phyloP scores from a whole-genome alignment of 2,113 vertebrate genomes.

The Daboia siamensis region DNA sequence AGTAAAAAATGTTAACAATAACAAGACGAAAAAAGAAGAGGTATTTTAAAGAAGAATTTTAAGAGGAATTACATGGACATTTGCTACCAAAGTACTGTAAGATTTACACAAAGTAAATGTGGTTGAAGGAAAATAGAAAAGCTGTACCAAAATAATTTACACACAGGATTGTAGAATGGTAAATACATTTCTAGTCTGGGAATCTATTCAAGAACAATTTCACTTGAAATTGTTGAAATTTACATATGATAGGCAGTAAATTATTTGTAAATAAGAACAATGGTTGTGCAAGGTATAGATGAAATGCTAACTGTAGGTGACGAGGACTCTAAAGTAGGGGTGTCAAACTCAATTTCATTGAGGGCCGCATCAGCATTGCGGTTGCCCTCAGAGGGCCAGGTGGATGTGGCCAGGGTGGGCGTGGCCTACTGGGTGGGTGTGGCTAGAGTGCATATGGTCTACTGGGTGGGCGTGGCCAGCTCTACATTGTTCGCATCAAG shows the following conservation, averaged over 20 bases:
- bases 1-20: not conserved
- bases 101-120: not conserved
- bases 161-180: not conserved
- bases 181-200: not conserved
- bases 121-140: not conserved
- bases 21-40: not conserved
- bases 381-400: too few relatives aligned
- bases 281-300: not conserved
- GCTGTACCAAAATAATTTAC: not conserved
- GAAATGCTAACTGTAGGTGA: not conserved
- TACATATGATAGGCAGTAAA: not conserved
- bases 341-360: too few relatives aligned
- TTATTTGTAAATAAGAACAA: not conserved
- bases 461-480: too few relatives aligned
- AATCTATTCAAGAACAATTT: not conserved
- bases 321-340: not conserved
- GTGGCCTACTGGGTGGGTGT: too few relatives aligned
- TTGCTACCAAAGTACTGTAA: not conserved
- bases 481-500: too few relatives aligned
- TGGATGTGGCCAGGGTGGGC: too few relatives aligned
- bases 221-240: not conserved
- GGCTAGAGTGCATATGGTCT: too few relatives aligned
- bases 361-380: too few relatives aligned
- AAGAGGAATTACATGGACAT: not conserved
- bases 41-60: not conserved